phyloP scores from a whole-genome alignment of 2,888 invertebrate species.

The Plebejus argus region DNA sequence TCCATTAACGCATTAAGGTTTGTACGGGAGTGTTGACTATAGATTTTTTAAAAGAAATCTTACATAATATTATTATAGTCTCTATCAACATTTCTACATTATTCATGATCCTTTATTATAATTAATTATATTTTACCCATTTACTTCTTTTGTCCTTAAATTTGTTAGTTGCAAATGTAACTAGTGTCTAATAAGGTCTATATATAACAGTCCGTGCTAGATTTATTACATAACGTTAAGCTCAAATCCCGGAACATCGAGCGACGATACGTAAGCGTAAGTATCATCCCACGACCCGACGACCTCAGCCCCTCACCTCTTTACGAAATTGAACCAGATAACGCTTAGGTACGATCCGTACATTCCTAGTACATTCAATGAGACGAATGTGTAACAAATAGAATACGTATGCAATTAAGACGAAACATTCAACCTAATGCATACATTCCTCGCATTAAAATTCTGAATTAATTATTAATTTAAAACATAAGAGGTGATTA shows the following conservation, averaged over 20 bases:
- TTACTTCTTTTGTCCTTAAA: background rate
- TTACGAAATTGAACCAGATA: slow-evolving; percentile 36
- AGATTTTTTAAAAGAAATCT: background rate
- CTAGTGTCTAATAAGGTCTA: background rate
- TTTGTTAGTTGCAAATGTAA: background rate
- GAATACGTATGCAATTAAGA: background rate
- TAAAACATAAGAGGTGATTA: background rate
- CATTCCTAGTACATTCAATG: slow-evolving; percentile 34
- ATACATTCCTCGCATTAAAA: background rate
- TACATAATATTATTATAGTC: background rate
- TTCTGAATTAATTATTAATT: background rate
- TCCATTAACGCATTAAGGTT: background rate
- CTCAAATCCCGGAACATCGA: slow-evolving; percentile 34
- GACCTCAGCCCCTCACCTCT: slow-evolving; percentile 39
- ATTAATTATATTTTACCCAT: background rate
- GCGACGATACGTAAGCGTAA: slow-evolving; percentile 31
- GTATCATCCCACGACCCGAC: slow-evolving; percentile 43
- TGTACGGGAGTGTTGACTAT: no score
- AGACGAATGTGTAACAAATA: background rate
- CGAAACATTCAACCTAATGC: background rate
- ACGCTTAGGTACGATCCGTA: slow-evolving; percentile 33
- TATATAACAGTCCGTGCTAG: background rate
- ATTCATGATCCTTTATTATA: no score
- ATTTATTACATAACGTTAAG: slow-evolving; percentile 32
- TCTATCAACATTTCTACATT: background rate